Conservation (phyloP, 2,113 vertebrate species). For the Phrynocephalus versicolor region DNA sequence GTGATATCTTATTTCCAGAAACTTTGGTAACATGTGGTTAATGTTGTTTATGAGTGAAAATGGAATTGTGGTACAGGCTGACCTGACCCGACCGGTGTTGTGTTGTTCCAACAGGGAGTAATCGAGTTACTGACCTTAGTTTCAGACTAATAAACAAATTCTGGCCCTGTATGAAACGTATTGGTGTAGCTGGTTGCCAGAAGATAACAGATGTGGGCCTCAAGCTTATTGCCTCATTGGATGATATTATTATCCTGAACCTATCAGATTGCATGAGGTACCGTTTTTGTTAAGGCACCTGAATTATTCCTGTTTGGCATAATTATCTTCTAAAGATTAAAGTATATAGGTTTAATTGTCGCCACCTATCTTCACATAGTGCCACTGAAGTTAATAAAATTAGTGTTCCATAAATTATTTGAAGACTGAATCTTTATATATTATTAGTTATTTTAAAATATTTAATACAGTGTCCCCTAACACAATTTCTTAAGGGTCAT, state of each 20-base stretch:
- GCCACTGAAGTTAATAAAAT: background rate
- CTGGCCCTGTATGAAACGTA: conserved; percentile 74
- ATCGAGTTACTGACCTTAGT: conserved; percentile 77
- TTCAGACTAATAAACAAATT: conserved; percentile 75
- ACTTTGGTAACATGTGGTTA: background rate
- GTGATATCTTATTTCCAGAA: conserved; percentile 25
- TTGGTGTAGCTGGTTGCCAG: conserved; percentile 77
- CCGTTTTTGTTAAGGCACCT: conserved; percentile 27
- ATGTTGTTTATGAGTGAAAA: conserved; percentile 24
- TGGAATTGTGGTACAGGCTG: background rate
- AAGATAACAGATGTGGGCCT: conserved; percentile 77
- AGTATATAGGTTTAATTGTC: background rate
- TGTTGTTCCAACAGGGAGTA: conserved; percentile 73
- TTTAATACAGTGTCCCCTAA: background rate
- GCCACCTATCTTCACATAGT: background rate
- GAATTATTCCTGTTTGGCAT: background rate
- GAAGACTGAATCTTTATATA: background rate
- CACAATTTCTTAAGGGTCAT: background rate
- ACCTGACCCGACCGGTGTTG: background rate
- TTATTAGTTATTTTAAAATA: background rate
- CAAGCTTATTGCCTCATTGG: conserved; percentile 72
- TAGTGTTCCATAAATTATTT: background rate
- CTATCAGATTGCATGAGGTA: conserved; percentile 82
- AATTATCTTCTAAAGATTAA: background rate
- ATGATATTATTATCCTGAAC: conserved; percentile 75